phyloP scores from a whole-genome alignment of 2,888 invertebrate species.

The Formica aserva region DNA sequence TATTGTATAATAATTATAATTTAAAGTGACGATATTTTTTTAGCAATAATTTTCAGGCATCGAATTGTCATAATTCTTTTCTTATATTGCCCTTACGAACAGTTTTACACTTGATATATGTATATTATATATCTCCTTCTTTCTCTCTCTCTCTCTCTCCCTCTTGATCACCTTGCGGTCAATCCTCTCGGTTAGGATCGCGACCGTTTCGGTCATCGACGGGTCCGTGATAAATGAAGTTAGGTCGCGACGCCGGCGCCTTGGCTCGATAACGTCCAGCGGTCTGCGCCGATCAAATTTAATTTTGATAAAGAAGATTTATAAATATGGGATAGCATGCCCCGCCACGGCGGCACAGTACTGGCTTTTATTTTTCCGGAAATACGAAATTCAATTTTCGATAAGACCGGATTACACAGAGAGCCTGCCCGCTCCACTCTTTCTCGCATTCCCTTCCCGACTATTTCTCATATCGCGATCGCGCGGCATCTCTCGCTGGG shows the following conservation, averaged over 20 bases:
- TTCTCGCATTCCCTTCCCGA: constrained; percentile 22
- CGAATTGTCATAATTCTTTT: not conserved
- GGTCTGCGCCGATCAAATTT: constrained; percentile 65
- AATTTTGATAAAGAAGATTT: constrained; percentile 77
- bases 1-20: not conserved
- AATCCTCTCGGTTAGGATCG: not conserved
- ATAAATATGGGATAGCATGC: constrained; percentile 56
- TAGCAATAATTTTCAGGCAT: not conserved
- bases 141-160: no score
- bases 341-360: constrained; percentile 10
- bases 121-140: not conserved
- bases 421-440: constrained; percentile 42
- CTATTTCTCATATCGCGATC: constrained; percentile 56
- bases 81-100: no score
- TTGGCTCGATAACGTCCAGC: constrained; percentile 17
- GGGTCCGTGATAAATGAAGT: constrained; percentile 44
- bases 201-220: not conserved
- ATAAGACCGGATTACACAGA: constrained; percentile 66
- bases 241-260: constrained; percentile 30
- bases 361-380: constrained; percentile 64
- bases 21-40: not conserved
- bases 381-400: constrained; percentile 67
- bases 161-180: not conserved
- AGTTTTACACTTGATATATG: not conserved
- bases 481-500: constrained; percentile 23